phyloP scores from a whole-genome alignment of 2,797 vertebrate species.

The Triplophysa yarkandensis region DNA sequence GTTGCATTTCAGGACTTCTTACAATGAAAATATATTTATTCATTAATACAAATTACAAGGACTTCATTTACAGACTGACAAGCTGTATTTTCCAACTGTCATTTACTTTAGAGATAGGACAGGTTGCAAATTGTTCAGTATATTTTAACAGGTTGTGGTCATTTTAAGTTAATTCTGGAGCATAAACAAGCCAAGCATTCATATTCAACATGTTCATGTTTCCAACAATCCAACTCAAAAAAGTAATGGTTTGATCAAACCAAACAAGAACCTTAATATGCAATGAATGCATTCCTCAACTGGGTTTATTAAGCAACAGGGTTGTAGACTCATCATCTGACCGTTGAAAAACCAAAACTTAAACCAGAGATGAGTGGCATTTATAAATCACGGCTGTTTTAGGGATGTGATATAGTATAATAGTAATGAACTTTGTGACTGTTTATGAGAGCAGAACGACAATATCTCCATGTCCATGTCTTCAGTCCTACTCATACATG shows the following conservation, averaged over 20 bases:
- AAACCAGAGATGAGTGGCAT: background rate
- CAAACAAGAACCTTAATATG: background rate
- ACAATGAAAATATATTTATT: slow-evolving; percentile 55
- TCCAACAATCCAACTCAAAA: background rate
- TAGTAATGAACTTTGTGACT: slow-evolving; percentile 14
- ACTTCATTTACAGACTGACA: slow-evolving; percentile 32
- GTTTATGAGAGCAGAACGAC: slow-evolving; percentile 40
- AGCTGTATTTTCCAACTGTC: background rate
- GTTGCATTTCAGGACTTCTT: background rate
- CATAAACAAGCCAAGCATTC: too few relatives aligned
- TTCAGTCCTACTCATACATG: slow-evolving; percentile 12
- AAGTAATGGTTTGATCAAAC: background rate
- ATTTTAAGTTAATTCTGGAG: background rate
- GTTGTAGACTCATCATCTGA: background rate
- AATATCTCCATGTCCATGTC: slow-evolving; percentile 41
- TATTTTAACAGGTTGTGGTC: background rate
- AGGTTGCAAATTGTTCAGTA: background rate
- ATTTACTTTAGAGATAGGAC: background rate
- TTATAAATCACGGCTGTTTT: slow-evolving; percentile 33
- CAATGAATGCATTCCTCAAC: background rate
- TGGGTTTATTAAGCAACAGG: background rate
- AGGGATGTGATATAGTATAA: background rate
- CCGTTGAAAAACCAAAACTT: background rate
- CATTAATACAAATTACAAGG: slow-evolving; percentile 24
- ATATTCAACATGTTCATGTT: too few relatives aligned